Conservation (phyloP, 1,140 invertebrate genomes). For the Lucilia cuprina region DNA sequence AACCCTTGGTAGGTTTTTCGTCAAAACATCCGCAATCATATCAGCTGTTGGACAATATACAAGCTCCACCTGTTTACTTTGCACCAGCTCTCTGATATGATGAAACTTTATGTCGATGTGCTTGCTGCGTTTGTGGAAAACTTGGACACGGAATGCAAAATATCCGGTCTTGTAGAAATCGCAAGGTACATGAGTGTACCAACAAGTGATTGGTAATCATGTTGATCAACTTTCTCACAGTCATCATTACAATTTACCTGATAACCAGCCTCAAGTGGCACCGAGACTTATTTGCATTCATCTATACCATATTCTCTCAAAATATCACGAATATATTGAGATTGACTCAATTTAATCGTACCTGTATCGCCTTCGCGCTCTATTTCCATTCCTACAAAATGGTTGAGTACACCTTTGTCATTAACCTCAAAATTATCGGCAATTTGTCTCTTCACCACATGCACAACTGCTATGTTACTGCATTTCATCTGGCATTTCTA, state of each 20-base stretch:
- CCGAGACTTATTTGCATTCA: neutral
- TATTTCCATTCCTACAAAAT: neutral
- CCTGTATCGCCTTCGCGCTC: neutral
- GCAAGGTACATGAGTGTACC: slow-evolving; percentile 30
- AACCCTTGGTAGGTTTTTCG: slow-evolving; percentile 30
- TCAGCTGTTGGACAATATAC: slow-evolving; percentile 32
- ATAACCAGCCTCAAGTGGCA: slow-evolving; percentile 10
- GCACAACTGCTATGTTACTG: too few species aligned
- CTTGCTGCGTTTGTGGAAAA: slow-evolving; percentile 57
- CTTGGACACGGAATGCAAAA: slow-evolving; percentile 38
- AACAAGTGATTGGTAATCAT: slow-evolving; percentile 28
- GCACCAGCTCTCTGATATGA: slow-evolving; percentile 46
- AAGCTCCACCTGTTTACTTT: slow-evolving; percentile 1
- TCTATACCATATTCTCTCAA: slow-evolving; percentile 42
- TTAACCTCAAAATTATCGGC: neutral
- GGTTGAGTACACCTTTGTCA: neutral
- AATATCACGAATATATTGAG: slow-evolving; percentile 47
- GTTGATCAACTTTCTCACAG: slow-evolving; percentile 2
- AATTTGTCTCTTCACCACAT: slow-evolving; percentile 44
- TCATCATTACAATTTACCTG: neutral
- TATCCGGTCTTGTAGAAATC: slow-evolving; percentile 29
- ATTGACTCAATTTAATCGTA: neutral
- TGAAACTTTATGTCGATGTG: slow-evolving; percentile 62
- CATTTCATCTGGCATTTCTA: too few species aligned
- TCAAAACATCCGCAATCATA: slow-evolving; percentile 37